Evolutionary conservation across 1,140 invertebrate species (phyloP).

Genomic region (Drosophila rhopaloa): DNA sequence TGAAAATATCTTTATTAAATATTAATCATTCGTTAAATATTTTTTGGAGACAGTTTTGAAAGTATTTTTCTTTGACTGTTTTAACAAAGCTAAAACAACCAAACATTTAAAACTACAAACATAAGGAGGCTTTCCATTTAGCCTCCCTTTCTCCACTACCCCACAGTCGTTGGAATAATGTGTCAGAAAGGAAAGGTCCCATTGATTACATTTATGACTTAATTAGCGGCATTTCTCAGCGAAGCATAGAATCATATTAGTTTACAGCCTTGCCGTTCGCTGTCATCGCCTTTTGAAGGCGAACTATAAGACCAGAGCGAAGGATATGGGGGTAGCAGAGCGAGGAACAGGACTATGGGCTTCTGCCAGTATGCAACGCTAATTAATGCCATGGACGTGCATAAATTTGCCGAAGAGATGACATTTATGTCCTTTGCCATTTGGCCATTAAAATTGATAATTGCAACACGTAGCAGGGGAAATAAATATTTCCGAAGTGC

Average conservation of each 20-base stretch:
- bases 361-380: constrained; percentile 60
- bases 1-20: too few species aligned
- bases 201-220: constrained; percentile 75
- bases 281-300: constrained; percentile 53
- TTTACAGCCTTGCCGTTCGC: constrained; percentile 42
- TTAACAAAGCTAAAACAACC: neutral
- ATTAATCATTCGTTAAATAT: too few species aligned
- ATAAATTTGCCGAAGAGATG: constrained; percentile 75
- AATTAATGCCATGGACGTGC: constrained; percentile 78
- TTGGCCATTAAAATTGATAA: constrained; percentile 75
- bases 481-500: constrained; percentile 33
- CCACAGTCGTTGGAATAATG: neutral
- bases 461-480: constrained; percentile 64
- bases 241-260: constrained; percentile 52
- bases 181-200: constrained; percentile 18
- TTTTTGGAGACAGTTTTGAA: too few species aligned
- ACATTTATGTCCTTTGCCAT: constrained; percentile 66
- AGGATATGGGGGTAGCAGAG: neutral
- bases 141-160: neutral
- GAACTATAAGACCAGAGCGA: constrained; percentile 26
- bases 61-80: too few species aligned
- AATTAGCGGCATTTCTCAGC: constrained; percentile 50
- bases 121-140: too few species aligned
- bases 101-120: too few species aligned
- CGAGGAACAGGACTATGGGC: neutral